Conservation (phyloP, 2,797 vertebrate species). For the Dallia pectoralis region DNA sequence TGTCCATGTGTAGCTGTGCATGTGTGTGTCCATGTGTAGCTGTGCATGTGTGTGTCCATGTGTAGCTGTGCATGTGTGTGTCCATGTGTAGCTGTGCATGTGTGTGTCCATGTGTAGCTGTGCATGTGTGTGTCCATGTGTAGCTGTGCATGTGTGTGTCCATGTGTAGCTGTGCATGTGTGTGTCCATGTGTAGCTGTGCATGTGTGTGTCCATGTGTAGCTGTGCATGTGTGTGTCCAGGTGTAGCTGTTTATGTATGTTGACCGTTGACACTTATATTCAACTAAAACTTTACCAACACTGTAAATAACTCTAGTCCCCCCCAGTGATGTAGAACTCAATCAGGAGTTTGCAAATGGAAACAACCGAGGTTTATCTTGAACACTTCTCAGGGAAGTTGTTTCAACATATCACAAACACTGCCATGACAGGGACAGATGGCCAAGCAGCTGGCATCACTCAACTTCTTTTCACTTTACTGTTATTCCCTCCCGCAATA, state of each 20-base stretch:
- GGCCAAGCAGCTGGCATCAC: constrained; percentile 77
- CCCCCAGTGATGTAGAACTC: constrained; percentile 40
- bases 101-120: not conserved
- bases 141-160: not conserved
- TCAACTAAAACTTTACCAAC: constrained; percentile 33
- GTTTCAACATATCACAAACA: constrained; percentile 72
- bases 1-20: too few species aligned
- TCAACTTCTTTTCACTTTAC: constrained; percentile 70
- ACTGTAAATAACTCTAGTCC: constrained; percentile 31
- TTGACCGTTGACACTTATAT: not conserved
- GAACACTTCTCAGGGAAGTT: constrained; percentile 71
- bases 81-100: too few species aligned
- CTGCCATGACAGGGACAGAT: constrained; percentile 79
- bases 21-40: not conserved
- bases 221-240: not conserved
- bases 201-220: not conserved
- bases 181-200: not conserved
- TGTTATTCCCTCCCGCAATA: constrained; percentile 48
- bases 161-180: too few species aligned
- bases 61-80: not conserved
- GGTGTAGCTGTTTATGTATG: not conserved
- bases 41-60: too few species aligned
- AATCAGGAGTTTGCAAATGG: constrained; percentile 55
- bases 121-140: too few species aligned
- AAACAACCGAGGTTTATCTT: constrained; percentile 73